Conservation (phyloP, 2,888 invertebrate species). For the Acleris emargana region DNA sequence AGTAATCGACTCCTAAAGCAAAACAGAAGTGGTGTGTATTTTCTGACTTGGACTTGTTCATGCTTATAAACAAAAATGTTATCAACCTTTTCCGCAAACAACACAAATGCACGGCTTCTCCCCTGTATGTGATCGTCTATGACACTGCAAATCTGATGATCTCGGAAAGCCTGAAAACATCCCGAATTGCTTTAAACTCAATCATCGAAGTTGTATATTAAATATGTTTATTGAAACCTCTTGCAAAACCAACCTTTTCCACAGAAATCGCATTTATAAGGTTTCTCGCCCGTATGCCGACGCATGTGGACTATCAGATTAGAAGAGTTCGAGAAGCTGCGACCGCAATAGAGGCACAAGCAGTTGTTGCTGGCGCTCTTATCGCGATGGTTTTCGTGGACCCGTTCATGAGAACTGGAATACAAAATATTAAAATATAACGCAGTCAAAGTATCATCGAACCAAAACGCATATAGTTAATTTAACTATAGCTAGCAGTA, state of each 20-base stretch:
- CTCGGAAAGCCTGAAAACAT: conserved; percentile 80
- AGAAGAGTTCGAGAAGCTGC: conserved; percentile 84
- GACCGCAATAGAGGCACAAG: conserved; percentile 84
- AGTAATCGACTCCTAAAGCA: too few species aligned
- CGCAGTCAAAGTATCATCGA: too few species aligned
- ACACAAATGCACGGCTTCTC: conserved; percentile 83
- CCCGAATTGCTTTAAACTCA: background rate
- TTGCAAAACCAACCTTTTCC: conserved; percentile 70
- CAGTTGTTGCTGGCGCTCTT: conserved; percentile 69
- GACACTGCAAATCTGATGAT: conserved; percentile 85
- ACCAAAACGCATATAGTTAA: background rate
- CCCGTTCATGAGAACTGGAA: conserved; percentile 80
- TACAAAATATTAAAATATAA: conserved; percentile 18
- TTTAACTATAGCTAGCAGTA: background rate
- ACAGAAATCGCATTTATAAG: conserved; percentile 85
- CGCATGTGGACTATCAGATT: conserved; percentile 87
- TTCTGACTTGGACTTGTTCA: background rate
- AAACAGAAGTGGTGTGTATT: too few species aligned
- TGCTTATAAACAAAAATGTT: background rate
- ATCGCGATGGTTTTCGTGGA: conserved; percentile 71
- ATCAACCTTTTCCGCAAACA: conserved; percentile 75
- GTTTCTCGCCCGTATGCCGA: conserved; percentile 86
- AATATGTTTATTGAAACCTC: too few species aligned
- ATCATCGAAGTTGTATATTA: background rate
- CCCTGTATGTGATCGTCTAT: conserved; percentile 85